Conservation (phyloP, 2,888 invertebrate species). For the Diabrotica balteata region DNA sequence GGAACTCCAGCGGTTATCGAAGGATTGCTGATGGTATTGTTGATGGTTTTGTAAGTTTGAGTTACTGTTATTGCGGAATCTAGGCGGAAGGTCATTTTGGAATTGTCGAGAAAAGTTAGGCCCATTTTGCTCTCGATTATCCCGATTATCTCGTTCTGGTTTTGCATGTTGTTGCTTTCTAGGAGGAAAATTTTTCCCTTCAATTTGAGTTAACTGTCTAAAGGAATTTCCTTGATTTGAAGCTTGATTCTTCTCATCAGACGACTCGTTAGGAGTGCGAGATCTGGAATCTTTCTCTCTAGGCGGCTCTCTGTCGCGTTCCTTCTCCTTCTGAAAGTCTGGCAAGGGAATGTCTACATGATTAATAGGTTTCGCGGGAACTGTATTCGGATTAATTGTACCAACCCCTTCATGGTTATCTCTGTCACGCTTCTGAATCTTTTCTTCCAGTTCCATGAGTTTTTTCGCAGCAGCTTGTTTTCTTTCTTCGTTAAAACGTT, state of each 20-base stretch:
- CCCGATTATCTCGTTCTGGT: slow-evolving; percentile 49
- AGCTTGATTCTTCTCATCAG: slow-evolving; percentile 42
- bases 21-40: slow-evolving; percentile 42
- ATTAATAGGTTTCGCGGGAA: slow-evolving; percentile 59
- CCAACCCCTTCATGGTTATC: slow-evolving; percentile 61
- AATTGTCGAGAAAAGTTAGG: slow-evolving; percentile 76
- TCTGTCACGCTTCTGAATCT: slow-evolving; percentile 66
- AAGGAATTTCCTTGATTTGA: slow-evolving; percentile 48
- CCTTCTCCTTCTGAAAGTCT: slow-evolving; percentile 64
- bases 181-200: slow-evolving; percentile 52
- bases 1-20: slow-evolving; percentile 42
- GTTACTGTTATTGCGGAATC: slow-evolving; percentile 70
- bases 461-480: slow-evolving; percentile 71
- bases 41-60: slow-evolving; percentile 48
- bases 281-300: slow-evolving; percentile 42
- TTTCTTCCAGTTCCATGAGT: slow-evolving; percentile 72
- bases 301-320: slow-evolving; percentile 44
- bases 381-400: slow-evolving; percentile 57
- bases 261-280: slow-evolving; percentile 45
- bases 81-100: slow-evolving; percentile 84
- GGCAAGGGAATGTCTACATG: slow-evolving; percentile 62
- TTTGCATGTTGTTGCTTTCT: slow-evolving; percentile 48
- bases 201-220: slow-evolving; percentile 59
- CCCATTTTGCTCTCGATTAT: slow-evolving; percentile 63
- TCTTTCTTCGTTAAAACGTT: slow-evolving; percentile 70